Base-by-base conservation (phyloP, 2,888 invertebrate species). In the Cerceris rybyensis region DNA sequence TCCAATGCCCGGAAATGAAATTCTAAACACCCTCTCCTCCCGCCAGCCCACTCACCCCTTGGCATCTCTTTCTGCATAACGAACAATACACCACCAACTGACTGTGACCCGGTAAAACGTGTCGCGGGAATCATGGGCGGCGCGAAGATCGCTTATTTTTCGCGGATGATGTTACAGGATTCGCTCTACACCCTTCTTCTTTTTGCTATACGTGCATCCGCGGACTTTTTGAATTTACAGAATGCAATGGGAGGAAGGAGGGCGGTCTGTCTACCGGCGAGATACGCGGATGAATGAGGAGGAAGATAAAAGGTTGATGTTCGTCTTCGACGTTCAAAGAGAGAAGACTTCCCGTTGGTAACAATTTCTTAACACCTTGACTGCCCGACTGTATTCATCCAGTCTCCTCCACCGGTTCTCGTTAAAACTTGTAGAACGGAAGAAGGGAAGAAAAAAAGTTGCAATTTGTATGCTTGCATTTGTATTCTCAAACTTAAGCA, bases 1-100 rank as follows among this genome's bases (percentile, higher is more conserved):
- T 70, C 85, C 73, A 83, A 86, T 88, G 90, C 86, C 90, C 90
- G 90, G 90, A 90, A 90, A 90, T 90, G 90, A 90, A 90, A 90
- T 91, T 90, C 90, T 90, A 90, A 91, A 89, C 89, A 90, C 88
- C 86, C 88, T 82, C 87, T 86, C 85, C 80, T 78, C 78, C 59
- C 76, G 55, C 55, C 70, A 11, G 55, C 73, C 76, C 46, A 57
- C 63, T 77, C 82, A 54, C 66, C 67, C 83, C 73, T 70, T 63
- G 66, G 73, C 58, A 68, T 52, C 63, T 60, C 59, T 78, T 65
- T 69, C 64, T 65, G 54, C 50, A 28, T 60, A 17, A 28, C 63
- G 73, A 85, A 85, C 81, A 85, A 85, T 85, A 50, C 43, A 46
- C 54, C 42, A 71, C 64, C 61, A 57, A 74, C 69, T 75, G 77